Evolutionary conservation across 2,888 invertebrate species (phyloP).

Genomic region (Hypena proboscidalis): DNA sequence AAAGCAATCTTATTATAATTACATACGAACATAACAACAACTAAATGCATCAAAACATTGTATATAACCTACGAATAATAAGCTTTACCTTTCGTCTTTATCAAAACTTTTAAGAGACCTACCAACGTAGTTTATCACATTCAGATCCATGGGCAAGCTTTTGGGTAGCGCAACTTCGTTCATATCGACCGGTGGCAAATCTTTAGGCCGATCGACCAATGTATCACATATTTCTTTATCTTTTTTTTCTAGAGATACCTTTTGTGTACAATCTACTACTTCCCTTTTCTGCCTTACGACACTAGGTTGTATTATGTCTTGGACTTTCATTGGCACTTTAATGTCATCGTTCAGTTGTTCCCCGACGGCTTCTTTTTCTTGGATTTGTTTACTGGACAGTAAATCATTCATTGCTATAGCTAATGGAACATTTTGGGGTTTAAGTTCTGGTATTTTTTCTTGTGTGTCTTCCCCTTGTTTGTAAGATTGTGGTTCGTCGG

Average conservation of each 20-base stretch:
- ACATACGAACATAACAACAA: conserved; percentile 2
- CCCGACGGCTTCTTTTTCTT: conserved; percentile 16
- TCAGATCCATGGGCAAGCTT: conserved; percentile 51
- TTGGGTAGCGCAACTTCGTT: conserved; percentile 54
- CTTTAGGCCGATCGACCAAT: conserved; percentile 33
- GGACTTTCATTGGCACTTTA: conserved; percentile 26
- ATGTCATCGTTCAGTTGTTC: conserved; percentile 26
- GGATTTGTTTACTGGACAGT: conserved; percentile 27
- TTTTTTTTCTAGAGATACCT: conserved; percentile 51
- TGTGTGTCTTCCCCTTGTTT: conserved; percentile 67
- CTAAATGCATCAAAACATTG: conserved; percentile 12
- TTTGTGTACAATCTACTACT: conserved; percentile 65
- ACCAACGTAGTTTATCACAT: conserved; percentile 56
- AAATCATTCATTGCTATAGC: conserved; percentile 56
- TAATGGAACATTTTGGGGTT: conserved; percentile 57
- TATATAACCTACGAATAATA: neutral
- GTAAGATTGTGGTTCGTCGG: conserved; percentile 74
- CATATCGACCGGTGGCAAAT: conserved; percentile 56
- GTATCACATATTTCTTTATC: conserved; percentile 66
- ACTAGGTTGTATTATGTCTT: conserved; percentile 29
- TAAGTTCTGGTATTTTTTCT: conserved; percentile 28
- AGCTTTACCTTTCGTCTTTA: conserved; percentile 49
- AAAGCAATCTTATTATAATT: neutral
- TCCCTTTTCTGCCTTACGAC: conserved; percentile 64
- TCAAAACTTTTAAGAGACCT: conserved; percentile 70